Base-by-base conservation (phyloP, 1,140 invertebrate genomes). In the Acyrthosiphon pisum region DNA sequence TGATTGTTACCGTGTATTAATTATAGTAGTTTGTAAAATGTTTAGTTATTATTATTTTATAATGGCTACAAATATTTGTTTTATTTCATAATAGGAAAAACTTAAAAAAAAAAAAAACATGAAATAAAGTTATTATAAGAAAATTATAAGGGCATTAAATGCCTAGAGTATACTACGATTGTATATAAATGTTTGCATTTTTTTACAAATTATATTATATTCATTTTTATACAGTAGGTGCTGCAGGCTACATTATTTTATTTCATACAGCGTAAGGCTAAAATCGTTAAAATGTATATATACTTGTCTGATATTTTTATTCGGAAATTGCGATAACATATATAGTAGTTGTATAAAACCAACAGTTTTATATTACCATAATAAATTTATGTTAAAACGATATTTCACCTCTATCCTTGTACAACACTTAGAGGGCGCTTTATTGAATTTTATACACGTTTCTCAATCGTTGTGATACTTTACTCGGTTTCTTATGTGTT, bases 331-430 rank as follows among this genome's bases (percentile, higher is more conserved):
- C 18, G 6, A 88, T 48, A 88, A 88, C 30, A 88, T 88, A n/a
- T 76, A n/a, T n/a, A 76, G 60, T 76, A 88, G 23, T 53, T 56
- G 22, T 89, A 89, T 89, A 26, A 89, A 35, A 26, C 88, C 22
- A 53, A 89, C 35, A 37, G 35, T 89, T 89, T 89, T 89, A 89
- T 89, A 89, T 89, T 89, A 56, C 50, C 50, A 41, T 89, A 56
- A 89, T 89, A 89, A 89, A 89, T 56, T 56, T 89, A 56, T 37
- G n/a, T 89, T 37, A 22, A 89, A 56, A 89, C 35, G 50, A 56
- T 89, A 56, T 89, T 56, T 89, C 23, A 37, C 18, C 35, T 41
- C 87, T 26, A 41, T 30, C 14, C 22, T 37, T 26, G n/a, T 41
- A 41, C 2, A 53, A 35, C n/a, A 23, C 14, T 53, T 53, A 53